Evolutionary conservation across 2,113 vertebrate species (phyloP), one percentile per base, ranked within the genome.

Genomic region (Dipodomys ordii): DNA sequence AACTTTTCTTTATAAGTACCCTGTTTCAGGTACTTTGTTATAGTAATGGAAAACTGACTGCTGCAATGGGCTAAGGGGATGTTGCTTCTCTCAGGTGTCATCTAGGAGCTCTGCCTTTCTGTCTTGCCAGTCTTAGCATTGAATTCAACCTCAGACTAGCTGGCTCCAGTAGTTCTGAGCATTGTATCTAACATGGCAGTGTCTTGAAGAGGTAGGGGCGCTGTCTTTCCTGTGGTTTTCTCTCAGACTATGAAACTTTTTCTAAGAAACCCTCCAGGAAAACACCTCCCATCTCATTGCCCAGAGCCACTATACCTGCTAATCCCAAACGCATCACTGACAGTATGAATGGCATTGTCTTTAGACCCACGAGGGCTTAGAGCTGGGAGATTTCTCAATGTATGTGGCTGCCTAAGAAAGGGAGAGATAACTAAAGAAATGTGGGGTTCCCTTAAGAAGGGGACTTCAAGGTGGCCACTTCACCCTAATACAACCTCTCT

Each of bases 221-320:
- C n/a, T 35, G 19, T 82, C 82, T 92, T 91, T 69, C 80, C 46
- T 49, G n/a, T 64, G 49, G 1, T 65, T 94, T 93, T 87, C 68
- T 25, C 72, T 81, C 72, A 25, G 4, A 3, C 12, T 65, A 81
- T 83, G 30, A 83, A 77, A 88, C 0, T 28, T 28, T 46, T 69
- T 64, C 39, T 49, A 71, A 88, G 69, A 88, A 86, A 35, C 13
- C 27, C 22, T 72, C 60, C 28, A 80, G 73, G 20, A 85, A 90
- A 77, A 73, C n/a, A 0, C 9, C 67, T 86, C 28, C 12, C 27
- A 44, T 81, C 64, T 79, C 39, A 67, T 19, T 78, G 73, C 39
- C 27, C 44, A 88, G 67, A 95, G 46, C 71, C 2, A 74, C 35
- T 28, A 35, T 8, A 57, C 65, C 44, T 23, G 35, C 19, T 20